These are phyloP conservation scores for Gymnopithys bicolor DNA, from an alignment of 2,797 vertebrate species.

Conservation along the genomic window DNA sequence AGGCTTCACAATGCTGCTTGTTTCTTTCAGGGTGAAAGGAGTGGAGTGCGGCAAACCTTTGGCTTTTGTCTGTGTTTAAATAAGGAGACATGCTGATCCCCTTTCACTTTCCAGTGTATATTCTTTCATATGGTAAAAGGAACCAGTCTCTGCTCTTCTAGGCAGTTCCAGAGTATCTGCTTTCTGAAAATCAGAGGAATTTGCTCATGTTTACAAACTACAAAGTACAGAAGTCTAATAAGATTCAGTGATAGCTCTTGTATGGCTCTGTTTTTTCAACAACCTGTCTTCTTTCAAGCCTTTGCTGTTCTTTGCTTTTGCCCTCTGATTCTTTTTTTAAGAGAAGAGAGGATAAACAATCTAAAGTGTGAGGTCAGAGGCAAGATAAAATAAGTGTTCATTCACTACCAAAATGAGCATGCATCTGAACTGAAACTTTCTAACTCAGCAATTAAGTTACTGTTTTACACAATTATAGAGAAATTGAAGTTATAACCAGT, in stretches of 20 bases:
- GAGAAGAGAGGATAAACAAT: not conserved
- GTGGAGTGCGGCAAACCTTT: not conserved
- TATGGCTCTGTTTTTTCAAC: not conserved
- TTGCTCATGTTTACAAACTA: not conserved
- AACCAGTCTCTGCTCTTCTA: not conserved
- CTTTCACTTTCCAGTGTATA: not conserved
- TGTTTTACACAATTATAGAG: not conserved
- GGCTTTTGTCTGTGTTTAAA: not conserved
- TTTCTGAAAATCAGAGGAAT: slow-evolving; percentile 32
- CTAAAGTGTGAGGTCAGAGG: not conserved
- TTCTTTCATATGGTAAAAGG: not conserved
- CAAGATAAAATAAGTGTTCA: not conserved
- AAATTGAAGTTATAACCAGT: not conserved
- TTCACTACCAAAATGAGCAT: not conserved
- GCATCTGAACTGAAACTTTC: not conserved
- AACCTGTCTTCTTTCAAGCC: not conserved
- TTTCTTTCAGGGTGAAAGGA: not conserved
- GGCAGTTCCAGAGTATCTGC: not conserved
- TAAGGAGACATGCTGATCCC: not conserved
- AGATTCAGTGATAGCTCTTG: slow-evolving; percentile 27
- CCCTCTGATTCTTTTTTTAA: not conserved
- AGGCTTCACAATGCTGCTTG: not conserved
- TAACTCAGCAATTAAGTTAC: not conserved
- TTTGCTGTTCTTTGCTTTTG: not conserved
- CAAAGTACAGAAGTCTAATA: slow-evolving; percentile 2